Base-by-base conservation (phyloP, 2,113 vertebrate genomes). In the Hydrolagus affinis region DNA sequence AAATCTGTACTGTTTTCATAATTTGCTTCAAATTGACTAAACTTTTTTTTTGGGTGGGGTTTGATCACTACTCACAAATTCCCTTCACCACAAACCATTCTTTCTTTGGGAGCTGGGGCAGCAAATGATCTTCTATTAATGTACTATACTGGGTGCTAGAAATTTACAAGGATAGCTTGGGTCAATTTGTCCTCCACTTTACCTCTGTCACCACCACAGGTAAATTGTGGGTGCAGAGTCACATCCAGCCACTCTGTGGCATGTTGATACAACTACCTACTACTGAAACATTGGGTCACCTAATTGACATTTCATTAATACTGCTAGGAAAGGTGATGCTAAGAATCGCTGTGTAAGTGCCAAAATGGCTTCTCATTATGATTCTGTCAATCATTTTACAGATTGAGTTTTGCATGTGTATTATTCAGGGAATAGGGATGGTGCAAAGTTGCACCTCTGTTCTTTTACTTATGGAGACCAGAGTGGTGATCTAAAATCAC, bases 221-320 rank as follows among this genome's bases (percentile, higher is more conserved):
- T 30, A 25, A 66, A 66, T 66, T 66, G 14, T 8, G 66, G 44
- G 57, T 28, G 19, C 25, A 0, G 9, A 66, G n/a, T 2, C 12
- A 66, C 15, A 66, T 64, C 28, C 28, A 19, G 6, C 6, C 60
- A 21, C 21, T 23, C 57, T 28, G 57, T 19, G 62, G 76, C 23
- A 15, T 64, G 0, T 64, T 80, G 59, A 12, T 64, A 62, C 77
- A 80, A 32, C 44, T 44, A 44, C 44, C 44, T 44, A 6, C 44
- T 44, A 6, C 44, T 44, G 44, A 3, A 44, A 1, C 23, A 83
- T 17, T 10, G 59, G 25, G 12, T 59, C 17, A 66, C 32, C 62
- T 83, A 83, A 83, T 83, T 83, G 78, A 83, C 78, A 83, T 66
- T 62, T 83, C 78, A 83, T 83, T 83, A 83, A 68, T 28, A n/a